A percentile compares a stretch with the other conserved stretches of the same genome.
phyloP scores from a whole-genome alignment of 2,113 vertebrate species.

The Prinia subflava region DNA sequence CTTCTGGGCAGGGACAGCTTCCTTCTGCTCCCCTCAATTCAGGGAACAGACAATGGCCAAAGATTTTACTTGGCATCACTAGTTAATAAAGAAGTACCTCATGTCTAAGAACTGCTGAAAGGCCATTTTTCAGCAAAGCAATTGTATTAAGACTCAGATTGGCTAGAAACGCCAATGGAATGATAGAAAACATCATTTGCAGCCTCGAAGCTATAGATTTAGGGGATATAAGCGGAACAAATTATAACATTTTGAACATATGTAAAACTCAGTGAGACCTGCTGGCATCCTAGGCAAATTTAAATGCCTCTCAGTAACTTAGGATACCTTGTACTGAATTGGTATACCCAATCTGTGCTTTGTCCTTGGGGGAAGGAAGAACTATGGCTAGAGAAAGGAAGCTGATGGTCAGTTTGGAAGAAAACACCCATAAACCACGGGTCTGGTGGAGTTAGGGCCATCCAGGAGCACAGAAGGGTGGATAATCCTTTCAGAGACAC shows the following conservation, averaged over 20 bases:
- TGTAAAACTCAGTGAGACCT: not conserved
- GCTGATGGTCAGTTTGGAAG: not conserved
- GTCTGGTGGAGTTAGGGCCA: not conserved
- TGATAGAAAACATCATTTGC: slow-evolving; percentile 9
- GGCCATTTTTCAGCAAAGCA: slow-evolving; percentile 9
- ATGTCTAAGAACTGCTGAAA: not conserved
- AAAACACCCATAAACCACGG: not conserved
- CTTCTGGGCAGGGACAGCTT: not conserved
- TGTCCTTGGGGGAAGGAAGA: not conserved
- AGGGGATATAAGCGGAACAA: not conserved
- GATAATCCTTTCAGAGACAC: not conserved
- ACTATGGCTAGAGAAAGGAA: not conserved
- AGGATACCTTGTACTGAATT: not conserved
- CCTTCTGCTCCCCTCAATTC: not conserved
- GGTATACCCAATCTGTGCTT: not conserved
- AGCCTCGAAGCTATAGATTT: not conserved
- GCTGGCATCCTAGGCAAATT: not conserved
- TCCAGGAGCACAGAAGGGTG: not conserved
- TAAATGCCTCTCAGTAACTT: not conserved
- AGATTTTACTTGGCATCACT: not conserved
- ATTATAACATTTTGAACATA: not conserved
- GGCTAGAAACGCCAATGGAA: slow-evolving; percentile 27
- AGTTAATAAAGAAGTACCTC: slow-evolving; percentile 29
- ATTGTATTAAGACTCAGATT: slow-evolving; percentile 20
- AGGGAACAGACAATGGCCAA: not conserved